These are phyloP conservation scores for Xenopus borealis DNA, from an alignment of 2,113 vertebrate genomes.

Conservation along the genomic window DNA sequence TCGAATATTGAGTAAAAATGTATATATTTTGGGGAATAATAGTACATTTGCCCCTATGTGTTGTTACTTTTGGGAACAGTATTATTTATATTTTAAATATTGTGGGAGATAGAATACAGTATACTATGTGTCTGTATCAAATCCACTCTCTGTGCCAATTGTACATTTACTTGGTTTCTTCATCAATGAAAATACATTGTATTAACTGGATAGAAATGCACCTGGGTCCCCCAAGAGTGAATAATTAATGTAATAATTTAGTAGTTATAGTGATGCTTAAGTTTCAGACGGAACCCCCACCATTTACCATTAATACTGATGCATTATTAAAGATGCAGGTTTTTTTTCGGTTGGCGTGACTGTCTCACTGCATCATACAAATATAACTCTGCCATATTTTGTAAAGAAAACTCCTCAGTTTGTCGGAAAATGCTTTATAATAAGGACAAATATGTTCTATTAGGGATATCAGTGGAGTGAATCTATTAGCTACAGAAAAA, in stretches of 20 bases:
- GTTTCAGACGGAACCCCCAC: constrained; percentile 3
- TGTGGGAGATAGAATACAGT: no score
- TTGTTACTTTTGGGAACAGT: no score
- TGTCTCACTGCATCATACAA: constrained; percentile 1
- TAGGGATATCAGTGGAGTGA: neutral
- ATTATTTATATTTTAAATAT: no score
- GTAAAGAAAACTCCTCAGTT: no score
- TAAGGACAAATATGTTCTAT: no score
- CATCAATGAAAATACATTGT: neutral
- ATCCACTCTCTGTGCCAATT: no score
- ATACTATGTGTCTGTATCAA: no score
- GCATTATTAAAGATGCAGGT: constrained; percentile 36
- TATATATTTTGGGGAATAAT: no score
- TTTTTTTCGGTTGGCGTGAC: constrained; percentile 15
- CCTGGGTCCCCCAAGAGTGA: constrained; percentile 5
- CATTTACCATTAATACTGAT: constrained; percentile 26
- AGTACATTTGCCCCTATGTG: no score
- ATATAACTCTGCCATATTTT: neutral
- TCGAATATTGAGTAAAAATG: no score
- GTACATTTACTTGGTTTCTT: no score
- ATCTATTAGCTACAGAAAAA: neutral
- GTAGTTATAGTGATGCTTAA: constrained; percentile 6
- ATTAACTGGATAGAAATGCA: constrained; percentile 4
- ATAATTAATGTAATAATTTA: constrained; percentile 29
- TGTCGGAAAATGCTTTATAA: no score